phyloP scores from a whole-genome alignment of 2,888 invertebrate genomes.

The Drosophila acutilabella region DNA sequence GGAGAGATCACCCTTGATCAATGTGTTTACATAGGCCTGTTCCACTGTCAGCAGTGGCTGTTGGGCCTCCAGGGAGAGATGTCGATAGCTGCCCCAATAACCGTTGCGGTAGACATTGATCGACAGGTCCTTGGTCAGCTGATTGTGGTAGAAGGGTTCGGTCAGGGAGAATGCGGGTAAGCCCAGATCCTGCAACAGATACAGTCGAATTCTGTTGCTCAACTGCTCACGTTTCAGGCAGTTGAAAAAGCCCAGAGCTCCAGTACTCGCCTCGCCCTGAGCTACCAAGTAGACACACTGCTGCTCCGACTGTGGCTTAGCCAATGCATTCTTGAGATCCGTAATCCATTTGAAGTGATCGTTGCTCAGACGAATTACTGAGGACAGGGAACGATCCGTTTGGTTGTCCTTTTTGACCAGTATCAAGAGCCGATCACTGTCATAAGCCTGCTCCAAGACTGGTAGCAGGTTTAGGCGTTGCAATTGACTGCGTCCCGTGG shows the following conservation, averaged over 20 bases:
- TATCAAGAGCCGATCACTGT: slow-evolving; percentile 88
- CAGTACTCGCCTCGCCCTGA: slow-evolving; percentile 89
- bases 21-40: slow-evolving; percentile 97
- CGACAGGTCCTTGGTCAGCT: slow-evolving; percentile 91
- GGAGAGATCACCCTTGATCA: slow-evolving; percentile 97
- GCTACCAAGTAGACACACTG: slow-evolving; percentile 89
- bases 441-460: slow-evolving; percentile 88
- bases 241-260: slow-evolving; percentile 94
- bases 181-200: slow-evolving; percentile 89
- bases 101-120: slow-evolving; percentile 93
- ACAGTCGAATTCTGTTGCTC: slow-evolving; percentile 90
- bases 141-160: slow-evolving; percentile 87
- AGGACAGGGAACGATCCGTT: slow-evolving; percentile 77
- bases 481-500: slow-evolving; percentile 83
- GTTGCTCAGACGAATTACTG: slow-evolving; percentile 88
- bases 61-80: slow-evolving; percentile 88
- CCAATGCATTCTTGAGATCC: slow-evolving; percentile 90
- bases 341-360: slow-evolving; percentile 92
- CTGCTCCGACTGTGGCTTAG: slow-evolving; percentile 86
- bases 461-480: slow-evolving; percentile 86
- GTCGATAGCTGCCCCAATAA: slow-evolving; percentile 95
- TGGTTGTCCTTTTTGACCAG: slow-evolving; percentile 86
- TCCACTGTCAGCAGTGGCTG: slow-evolving; percentile 88
- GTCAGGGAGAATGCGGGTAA: slow-evolving; percentile 87
- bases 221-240: slow-evolving; percentile 95